Conservation (phyloP, 2,888 invertebrate genomes). For the Halocaridina rubra region DNA sequence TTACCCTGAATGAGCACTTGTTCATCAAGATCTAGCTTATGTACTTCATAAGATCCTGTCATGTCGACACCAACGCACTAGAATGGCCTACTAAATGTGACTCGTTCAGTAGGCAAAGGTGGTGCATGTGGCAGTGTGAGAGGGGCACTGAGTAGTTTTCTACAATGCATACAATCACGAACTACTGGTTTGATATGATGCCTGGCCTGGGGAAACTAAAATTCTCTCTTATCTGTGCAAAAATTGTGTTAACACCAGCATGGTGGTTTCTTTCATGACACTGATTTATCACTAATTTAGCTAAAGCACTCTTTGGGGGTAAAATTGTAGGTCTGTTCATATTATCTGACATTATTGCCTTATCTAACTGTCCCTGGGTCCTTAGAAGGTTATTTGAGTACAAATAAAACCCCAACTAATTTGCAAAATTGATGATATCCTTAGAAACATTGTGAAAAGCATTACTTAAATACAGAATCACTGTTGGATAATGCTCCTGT, state of each 20-base stretch:
- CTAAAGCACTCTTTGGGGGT: not conserved
- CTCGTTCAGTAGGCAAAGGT: not conserved
- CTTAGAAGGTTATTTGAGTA: not conserved
- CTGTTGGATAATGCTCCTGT: not conserved
- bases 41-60: not conserved
- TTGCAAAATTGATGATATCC: not conserved
- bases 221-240: not conserved
- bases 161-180: not conserved
- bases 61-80: not conserved
- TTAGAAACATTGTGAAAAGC: not conserved
- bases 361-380: not conserved
- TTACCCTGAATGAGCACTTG: not conserved
- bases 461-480: not conserved
- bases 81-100: too few relatives aligned
- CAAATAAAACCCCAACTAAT: not conserved
- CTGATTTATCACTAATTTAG: not conserved
- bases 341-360: not conserved
- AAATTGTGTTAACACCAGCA: not conserved
- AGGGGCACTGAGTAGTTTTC: not conserved
- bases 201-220: not conserved
- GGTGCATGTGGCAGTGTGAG: not conserved
- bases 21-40: not conserved
- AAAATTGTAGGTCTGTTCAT: not conserved
- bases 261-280: not conserved
- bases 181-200: too few relatives aligned